Percentiles rank a stretch among this genome's conserved stretches.
phyloP scores from a whole-genome alignment of 2,797 vertebrate species.

The Sylvia borin region DNA sequence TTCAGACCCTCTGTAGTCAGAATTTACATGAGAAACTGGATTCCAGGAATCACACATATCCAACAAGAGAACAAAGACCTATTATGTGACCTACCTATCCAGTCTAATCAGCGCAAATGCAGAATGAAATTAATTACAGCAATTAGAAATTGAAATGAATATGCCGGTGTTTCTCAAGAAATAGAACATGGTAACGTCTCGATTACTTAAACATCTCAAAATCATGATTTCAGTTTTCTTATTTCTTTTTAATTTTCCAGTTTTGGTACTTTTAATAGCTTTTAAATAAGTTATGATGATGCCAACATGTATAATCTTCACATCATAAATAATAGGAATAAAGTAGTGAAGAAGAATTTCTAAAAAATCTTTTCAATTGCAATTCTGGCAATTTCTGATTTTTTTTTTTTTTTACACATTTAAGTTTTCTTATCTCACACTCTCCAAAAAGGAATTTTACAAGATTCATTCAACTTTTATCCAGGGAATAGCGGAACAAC shows the following conservation, averaged over 20 bases:
- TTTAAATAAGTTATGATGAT: not conserved
- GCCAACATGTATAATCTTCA: not conserved
- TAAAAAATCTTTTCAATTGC: not conserved
- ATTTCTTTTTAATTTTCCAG: constrained; percentile 2
- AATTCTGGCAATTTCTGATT: not conserved
- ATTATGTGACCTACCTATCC: constrained; percentile 3
- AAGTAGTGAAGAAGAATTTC: not conserved
- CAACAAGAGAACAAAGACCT: not conserved
- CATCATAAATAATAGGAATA: not conserved
- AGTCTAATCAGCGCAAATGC: not conserved
- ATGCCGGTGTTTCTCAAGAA: not conserved
- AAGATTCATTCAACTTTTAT: not conserved
- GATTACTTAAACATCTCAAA: constrained; percentile 9
- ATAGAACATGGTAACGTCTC: not conserved
- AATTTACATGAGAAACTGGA: not conserved
- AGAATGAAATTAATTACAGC: constrained; percentile 24
- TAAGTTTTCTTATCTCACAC: not conserved
- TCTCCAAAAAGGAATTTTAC: not conserved
- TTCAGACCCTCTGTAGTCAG: not conserved
- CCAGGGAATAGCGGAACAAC: not conserved
- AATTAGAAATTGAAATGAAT: constrained; percentile 16
- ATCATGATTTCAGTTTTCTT: not conserved
- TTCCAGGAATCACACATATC: not conserved
- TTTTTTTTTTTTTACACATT: not conserved
- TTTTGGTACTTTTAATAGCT: not conserved